A percentile compares a stretch with the other conserved stretches of the same genome.
Evolutionary conservation across 1,140 invertebrate species (phyloP).

Genomic region (Cryptotermes secundus): DNA sequence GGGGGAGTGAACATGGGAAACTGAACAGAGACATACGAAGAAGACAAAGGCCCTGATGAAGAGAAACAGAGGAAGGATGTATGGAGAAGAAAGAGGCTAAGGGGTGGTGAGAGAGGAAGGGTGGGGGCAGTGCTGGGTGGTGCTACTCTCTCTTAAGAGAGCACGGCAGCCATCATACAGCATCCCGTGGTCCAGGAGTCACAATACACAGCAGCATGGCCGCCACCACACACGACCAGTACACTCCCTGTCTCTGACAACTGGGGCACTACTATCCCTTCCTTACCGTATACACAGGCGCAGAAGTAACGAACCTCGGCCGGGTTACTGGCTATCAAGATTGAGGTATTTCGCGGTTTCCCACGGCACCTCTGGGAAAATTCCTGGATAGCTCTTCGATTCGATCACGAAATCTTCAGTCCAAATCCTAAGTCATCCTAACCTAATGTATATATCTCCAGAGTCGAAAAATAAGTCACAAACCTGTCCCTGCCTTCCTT

Average conservation of each 20-base stretch:
- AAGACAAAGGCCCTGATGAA: neutral
- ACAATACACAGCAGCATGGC: neutral
- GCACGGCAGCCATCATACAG: neutral
- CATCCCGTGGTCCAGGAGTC: slow-evolving; percentile 1
- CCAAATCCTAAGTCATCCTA: too few species aligned
- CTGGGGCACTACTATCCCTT: neutral
- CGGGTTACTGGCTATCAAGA: too few species aligned
- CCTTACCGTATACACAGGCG: too few species aligned
- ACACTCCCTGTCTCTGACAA: neutral
- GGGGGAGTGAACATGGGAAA: neutral
- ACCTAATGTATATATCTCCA: too few species aligned
- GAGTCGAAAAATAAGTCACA: too few species aligned
- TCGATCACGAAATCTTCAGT: too few species aligned
- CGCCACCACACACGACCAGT: neutral
- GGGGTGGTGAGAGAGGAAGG: neutral
- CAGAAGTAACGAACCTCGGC: too few species aligned
- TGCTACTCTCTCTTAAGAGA: neutral
- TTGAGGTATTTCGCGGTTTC: too few species aligned
- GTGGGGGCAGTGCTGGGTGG: neutral
- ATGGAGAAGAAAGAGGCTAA: neutral
- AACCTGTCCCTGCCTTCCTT: too few species aligned
- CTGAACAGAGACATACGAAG: neutral
- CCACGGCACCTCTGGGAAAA: too few species aligned
- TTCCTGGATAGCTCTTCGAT: too few species aligned
- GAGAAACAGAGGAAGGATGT: neutral